Conservation (phyloP, 2,113 vertebrate genomes). For the Orcinus orca region DNA sequence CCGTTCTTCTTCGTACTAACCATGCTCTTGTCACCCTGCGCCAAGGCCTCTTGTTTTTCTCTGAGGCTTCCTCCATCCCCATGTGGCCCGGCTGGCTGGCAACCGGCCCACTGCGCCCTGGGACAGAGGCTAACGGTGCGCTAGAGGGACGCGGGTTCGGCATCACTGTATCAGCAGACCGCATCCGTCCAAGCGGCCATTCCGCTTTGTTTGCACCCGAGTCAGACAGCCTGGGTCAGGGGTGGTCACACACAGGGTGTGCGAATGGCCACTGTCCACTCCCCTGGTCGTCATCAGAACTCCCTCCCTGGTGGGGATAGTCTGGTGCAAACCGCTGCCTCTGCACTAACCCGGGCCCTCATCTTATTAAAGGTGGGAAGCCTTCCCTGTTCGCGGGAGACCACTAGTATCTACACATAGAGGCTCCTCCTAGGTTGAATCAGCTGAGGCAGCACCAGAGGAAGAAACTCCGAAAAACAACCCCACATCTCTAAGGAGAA, state of each 20-base stretch:
- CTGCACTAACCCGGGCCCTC: not conserved
- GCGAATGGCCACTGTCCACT: fast-evolving
- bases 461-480: not conserved
- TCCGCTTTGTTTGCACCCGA: not conserved
- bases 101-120: not conserved
- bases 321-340: not conserved
- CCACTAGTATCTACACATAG: not conserved
- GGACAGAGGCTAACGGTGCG: not conserved
- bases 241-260: not conserved
- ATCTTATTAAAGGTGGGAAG: not conserved
- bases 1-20: not conserved
- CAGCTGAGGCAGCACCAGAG: not conserved
- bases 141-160: fast-evolving
- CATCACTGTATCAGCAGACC: fast-evolving
- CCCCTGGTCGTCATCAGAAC: fast-evolving
- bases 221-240: not conserved
- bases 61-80: not conserved
- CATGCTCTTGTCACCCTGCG: fast-evolving
- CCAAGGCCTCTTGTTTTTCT: not conserved
- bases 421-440: conserved; percentile 51
- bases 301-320: not conserved
- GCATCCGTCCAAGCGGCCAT: fast-evolving
- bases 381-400: fast-evolving
- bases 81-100: fast-evolving
- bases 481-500: not conserved